Base-by-base conservation (phyloP, 2,113 vertebrate genomes). In the Thunnus thynnus region DNA sequence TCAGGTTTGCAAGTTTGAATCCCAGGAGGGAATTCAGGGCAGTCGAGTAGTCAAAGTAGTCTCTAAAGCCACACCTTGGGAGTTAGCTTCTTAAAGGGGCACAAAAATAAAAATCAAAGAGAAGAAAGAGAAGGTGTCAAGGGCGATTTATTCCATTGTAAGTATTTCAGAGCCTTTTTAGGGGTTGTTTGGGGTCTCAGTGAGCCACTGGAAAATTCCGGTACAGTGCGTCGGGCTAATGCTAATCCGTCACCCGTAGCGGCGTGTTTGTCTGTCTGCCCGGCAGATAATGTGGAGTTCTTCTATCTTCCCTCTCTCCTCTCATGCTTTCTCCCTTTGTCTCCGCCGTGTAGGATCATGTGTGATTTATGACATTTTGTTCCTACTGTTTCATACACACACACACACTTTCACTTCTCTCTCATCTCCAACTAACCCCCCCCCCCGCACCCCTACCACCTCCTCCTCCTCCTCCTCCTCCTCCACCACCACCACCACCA, bases 331-430 rank as follows among this genome's bases (percentile, higher is more conserved):
- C 81, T 80, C 80, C 57, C 80, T 88, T 91, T 85, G 81, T 90
- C 82, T 89, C 80, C n/a, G 11, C 84, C 30, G 46, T 78, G 85
- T 60, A 80, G 91, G 87, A 94, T 92, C 89, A 91, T 82, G 69
- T 91, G 90, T 93, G 91, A 94, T 93, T 94, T 90, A 93, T 90
- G 88, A 90, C 90, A 93, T 92, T 94, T 92, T 92, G 87, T 71
- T 88, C 89, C 77, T 56, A 86, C 89, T 78, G 88, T 85, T 87
- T 68, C 79, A 82, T 41, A 76, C 86, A 77, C 70, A 51, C 78
- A 75, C 81, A 67, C 76, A 82, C 79, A 78, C 83, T 76, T 80
- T 80, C 86, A 47, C 84, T 51, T 80, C 85, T 84, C 74, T 84
- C 88, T 86, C 78, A 82, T 90, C 88, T 89, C 71, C 61, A 65